phyloP scores from a whole-genome alignment of 2,888 invertebrate species.

The Dendrolimus pini region DNA sequence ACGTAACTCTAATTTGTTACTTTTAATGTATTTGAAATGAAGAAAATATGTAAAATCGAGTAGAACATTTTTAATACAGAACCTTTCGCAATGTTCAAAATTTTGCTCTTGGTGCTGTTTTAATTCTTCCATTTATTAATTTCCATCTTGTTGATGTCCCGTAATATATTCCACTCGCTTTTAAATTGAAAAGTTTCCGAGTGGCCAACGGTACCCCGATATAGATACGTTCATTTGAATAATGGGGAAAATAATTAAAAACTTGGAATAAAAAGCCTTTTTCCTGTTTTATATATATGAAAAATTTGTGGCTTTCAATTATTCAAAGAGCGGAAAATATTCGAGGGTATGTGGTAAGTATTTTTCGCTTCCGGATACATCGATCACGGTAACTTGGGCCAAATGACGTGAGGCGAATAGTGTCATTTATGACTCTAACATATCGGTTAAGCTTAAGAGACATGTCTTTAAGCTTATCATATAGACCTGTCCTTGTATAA shows the following conservation, averaged over 20 bases:
- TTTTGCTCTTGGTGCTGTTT: slow-evolving; percentile 17
- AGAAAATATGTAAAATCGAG: too few species aligned
- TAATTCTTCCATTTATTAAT: slow-evolving; percentile 39
- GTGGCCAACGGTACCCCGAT: slow-evolving; percentile 10
- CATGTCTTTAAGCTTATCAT: too few species aligned
- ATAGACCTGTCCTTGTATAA: too few species aligned
- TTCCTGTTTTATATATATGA: neutral
- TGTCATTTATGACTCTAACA: too few species aligned
- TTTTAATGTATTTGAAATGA: too few species aligned
- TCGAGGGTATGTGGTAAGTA: too few species aligned
- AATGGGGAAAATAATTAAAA: slow-evolving; percentile 24
- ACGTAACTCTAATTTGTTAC: too few species aligned
- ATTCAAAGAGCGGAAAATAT: too few species aligned
- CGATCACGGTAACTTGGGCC: too few species aligned
- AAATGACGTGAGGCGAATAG: too few species aligned
- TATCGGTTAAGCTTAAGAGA: too few species aligned
- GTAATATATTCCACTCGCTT: slow-evolving; percentile 34
- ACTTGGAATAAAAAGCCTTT: slow-evolving; percentile 5
- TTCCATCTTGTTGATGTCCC: slow-evolving; percentile 24
- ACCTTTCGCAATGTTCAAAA: neutral
- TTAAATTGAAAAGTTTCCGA: slow-evolving; percentile 41
- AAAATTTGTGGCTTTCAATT: neutral
- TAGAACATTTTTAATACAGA: neutral
- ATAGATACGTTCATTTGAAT: slow-evolving; percentile 34
- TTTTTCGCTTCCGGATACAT: too few species aligned